A percentile compares a stretch with the other conserved stretches of the same genome.
Conservation (phyloP, 2,888 invertebrate species). For the Phasia obesa region DNA sequence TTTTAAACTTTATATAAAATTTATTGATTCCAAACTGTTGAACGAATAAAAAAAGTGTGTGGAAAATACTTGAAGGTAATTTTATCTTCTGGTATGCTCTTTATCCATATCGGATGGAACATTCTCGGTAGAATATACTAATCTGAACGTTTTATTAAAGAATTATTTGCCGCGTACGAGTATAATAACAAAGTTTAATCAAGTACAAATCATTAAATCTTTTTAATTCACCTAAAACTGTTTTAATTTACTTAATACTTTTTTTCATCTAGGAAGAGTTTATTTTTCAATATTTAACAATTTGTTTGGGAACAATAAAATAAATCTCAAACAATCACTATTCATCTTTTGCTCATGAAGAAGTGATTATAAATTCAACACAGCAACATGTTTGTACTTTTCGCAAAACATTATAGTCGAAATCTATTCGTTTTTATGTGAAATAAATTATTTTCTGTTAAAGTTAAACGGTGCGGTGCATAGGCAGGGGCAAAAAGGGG, state of each 20-base stretch:
- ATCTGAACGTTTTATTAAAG: too few species aligned
- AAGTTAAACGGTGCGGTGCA: background rate
- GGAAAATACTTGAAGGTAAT: too few species aligned
- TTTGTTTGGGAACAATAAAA: background rate
- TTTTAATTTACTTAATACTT: background rate
- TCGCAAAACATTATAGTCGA: background rate
- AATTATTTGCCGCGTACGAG: too few species aligned
- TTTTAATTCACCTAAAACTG: background rate
- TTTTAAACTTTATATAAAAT: too few species aligned
- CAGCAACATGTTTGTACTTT: conserved; percentile 6
- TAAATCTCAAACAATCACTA: conserved; percentile 29
- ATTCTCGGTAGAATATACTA: too few species aligned
- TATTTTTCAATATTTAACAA: background rate
- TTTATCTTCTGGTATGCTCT: too few species aligned
- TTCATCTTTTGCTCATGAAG: conserved; percentile 1
- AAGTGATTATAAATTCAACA: conserved; percentile 48
- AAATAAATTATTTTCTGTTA: background rate
- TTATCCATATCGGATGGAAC: too few species aligned
- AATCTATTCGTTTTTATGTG: background rate
- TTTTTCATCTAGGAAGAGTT: background rate
- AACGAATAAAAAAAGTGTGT: too few species aligned
- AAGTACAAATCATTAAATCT: background rate
- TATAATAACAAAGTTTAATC: too few species aligned
- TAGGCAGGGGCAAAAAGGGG: too few species aligned
- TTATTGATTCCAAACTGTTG: too few species aligned